Conservation (phyloP, 2,797 vertebrate species). For the Anomalospiza imberbis region DNA sequence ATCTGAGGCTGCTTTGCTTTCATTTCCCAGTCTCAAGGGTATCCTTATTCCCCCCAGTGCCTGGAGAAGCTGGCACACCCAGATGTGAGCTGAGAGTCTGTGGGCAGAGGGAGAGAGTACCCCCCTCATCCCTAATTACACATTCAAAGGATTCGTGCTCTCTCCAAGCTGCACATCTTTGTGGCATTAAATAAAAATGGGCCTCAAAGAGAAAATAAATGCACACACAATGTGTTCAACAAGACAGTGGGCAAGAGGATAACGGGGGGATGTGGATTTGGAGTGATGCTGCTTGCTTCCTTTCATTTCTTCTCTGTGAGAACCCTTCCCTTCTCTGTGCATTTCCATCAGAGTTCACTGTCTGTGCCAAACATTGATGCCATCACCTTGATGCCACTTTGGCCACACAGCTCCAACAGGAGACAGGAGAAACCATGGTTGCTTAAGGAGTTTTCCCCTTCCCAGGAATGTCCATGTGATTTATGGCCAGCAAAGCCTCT, state of each 20-base stretch:
- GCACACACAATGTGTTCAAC: neutral
- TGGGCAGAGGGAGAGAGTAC: neutral
- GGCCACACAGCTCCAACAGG: neutral
- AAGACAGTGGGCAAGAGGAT: neutral
- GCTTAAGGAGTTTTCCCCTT: neutral
- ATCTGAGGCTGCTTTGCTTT: conserved; percentile 43
- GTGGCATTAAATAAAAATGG: neutral
- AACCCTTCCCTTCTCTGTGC: neutral
- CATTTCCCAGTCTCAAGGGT: conserved; percentile 14
- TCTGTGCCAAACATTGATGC: neutral
- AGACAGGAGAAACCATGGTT: neutral
- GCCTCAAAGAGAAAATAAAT: neutral
- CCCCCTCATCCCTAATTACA: neutral
- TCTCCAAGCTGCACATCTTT: neutral
- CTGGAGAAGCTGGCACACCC: conserved; percentile 27
- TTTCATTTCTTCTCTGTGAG: neutral
- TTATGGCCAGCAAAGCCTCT: neutral
- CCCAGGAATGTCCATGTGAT: neutral
- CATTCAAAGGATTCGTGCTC: neutral
- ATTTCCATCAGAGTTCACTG: neutral
- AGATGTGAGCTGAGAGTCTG: neutral
- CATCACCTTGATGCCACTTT: neutral
- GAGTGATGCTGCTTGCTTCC: neutral
- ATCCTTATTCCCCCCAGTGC: neutral
- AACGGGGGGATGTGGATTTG: neutral